Base-by-base conservation (phyloP, 2,113 vertebrate species). In the Callocephalon fimbriatum region DNA sequence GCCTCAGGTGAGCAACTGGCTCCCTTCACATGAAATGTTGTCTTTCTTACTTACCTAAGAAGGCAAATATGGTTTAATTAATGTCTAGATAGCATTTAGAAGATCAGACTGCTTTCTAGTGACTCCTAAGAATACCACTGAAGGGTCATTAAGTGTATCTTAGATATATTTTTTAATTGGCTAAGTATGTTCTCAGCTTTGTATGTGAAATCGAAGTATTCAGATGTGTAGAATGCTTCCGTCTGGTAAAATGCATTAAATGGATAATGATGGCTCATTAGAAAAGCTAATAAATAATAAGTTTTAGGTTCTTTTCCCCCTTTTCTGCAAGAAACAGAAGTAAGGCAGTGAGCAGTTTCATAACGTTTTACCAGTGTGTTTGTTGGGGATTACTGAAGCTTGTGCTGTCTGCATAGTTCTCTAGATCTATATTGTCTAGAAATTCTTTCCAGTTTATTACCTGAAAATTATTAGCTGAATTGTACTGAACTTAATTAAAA, bases 401-500 rank as follows among this genome's bases (percentile, higher is more conserved):
- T 78, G 15, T 90, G 59, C 72, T 95, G 65, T 77, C 93, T 97
- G 65, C 71, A 17, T 51, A 93, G 65, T 74, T 86, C 72, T 85
- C 79, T 80, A 90, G 53, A 86, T 94, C 58, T 86, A 45, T 81
- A 88, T 38, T 82, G 86, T 82, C 94, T 76, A 87, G 93, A 95
- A 97, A 93, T 97, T 95, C 58, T 88, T 96, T 97, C 83, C 86
- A 80, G 89, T 95, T 95, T 97, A 96, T 96, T 96, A 92, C 84
- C 77, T 93, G 86, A 97, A 94, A 97, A 93, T 94, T 95, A 93
- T 95, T 96, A 94, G 74, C 51, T 93, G 93, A 88, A 72, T 93
- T 92, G 11, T 82, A 62, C 58, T 93, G 81, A 92, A 86, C 84
- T 97, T 97, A 96, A 95, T 95, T 98, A 92, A 96, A 96, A 95